Conservation (phyloP, 2,888 invertebrate species). For the Coelinius sp. region DNA sequence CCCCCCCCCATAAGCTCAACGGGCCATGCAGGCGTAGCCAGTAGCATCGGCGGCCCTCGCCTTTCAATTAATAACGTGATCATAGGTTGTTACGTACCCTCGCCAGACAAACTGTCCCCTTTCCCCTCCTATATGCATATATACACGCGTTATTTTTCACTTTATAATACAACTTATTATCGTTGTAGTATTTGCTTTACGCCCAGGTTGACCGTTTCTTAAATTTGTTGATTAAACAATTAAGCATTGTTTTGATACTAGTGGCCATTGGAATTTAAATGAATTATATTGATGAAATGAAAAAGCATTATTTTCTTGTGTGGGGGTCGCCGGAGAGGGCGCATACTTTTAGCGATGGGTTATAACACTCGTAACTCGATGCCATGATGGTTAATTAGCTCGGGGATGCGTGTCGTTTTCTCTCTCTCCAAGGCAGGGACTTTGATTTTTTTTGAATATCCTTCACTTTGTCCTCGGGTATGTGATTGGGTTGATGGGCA, state of each 20-base stretch:
- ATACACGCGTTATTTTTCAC: slow-evolving; percentile 13
- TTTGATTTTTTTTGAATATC: slow-evolving; percentile 28
- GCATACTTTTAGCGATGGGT: slow-evolving; percentile 25
- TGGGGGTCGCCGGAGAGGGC: neutral
- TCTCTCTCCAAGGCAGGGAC: slow-evolving; percentile 1
- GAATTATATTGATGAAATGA: neutral
- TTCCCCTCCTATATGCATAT: slow-evolving; percentile 7
- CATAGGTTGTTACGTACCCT: slow-evolving; percentile 63
- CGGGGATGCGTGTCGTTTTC: slow-evolving; percentile 4
- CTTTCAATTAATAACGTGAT: slow-evolving; percentile 69
- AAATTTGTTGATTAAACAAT: neutral
- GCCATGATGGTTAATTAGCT: slow-evolving; percentile 33
- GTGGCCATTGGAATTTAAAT: neutral
- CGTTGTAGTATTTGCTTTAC: neutral
- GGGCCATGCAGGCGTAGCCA: slow-evolving; percentile 57
- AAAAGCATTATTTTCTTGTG: slow-evolving; percentile 3
- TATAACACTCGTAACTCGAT: slow-evolving; percentile 26
- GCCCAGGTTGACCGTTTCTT: too few species aligned
- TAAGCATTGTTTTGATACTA: neutral
- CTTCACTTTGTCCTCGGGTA: slow-evolving; percentile 25
- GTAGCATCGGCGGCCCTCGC: slow-evolving; percentile 66
- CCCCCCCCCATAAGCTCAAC: neutral
- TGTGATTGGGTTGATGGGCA: slow-evolving; percentile 24
- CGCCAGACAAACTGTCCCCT: slow-evolving; percentile 30
- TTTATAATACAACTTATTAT: neutral